Evolutionary conservation across 2,797 vertebrate genomes (phyloP).

Genomic region (Nannoperca australis): DNA sequence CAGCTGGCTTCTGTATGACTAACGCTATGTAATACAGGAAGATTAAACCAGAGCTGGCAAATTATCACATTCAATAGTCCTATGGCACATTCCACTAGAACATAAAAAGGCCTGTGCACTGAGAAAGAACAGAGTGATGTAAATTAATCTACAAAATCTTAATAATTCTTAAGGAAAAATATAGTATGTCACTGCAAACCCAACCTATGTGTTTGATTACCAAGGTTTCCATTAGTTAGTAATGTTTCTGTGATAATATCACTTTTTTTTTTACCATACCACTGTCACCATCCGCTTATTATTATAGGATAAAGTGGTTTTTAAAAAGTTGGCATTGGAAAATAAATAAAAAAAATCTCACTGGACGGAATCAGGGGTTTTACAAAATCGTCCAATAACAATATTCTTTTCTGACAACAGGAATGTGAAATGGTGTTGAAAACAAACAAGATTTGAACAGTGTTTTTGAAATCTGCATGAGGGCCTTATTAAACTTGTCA

Average conservation of each 20-base stretch:
- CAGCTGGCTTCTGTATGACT: constrained; percentile 82
- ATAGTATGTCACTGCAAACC: neutral
- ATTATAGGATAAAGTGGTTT: no score
- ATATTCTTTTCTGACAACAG: neutral
- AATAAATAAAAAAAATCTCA: no score
- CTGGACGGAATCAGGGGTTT: neutral
- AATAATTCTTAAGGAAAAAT: neutral
- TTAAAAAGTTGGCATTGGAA: no score
- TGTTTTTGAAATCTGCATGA: neutral
- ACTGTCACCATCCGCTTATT: no score
- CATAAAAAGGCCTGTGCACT: neutral
- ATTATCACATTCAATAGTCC: constrained; percentile 63
- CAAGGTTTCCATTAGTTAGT: neutral
- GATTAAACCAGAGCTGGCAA: constrained; percentile 67
- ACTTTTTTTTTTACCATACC: neutral
- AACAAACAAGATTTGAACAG: neutral
- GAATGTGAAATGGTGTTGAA: neutral
- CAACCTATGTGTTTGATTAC: neutral
- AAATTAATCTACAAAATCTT: neutral
- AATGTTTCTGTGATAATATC: neutral
- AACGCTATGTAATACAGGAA: constrained; percentile 52
- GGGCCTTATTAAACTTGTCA: neutral
- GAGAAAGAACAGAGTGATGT: neutral
- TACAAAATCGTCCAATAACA: neutral
- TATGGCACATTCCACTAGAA: constrained; percentile 8